Evolutionary conservation across 1,140 invertebrate genomes (phyloP), one percentile per base, ranked within the genome.

Genomic region (Calephelis virginiensis): DNA sequence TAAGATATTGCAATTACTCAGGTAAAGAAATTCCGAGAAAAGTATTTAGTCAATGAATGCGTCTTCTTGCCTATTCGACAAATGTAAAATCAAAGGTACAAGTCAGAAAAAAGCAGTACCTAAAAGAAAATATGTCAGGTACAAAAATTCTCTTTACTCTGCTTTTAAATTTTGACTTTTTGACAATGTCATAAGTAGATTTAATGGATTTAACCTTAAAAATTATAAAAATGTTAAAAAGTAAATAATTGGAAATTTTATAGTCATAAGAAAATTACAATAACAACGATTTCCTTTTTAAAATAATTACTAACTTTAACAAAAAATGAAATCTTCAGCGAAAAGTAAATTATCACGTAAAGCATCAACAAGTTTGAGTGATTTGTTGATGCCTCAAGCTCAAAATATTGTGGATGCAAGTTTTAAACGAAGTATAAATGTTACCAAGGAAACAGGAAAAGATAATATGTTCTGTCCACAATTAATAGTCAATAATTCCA

Each of bases 171-270:
- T 49, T 49, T 49, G 48, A 50, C 13, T 13, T 14, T 50, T 50
- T 50, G 49, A 50, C 13, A 50, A 50, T 11, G 28, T 28, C 28
- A 28, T 28, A 28, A 28, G 28, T 3, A 28, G 28, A 28, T 1
- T 61, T 6, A 38, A n/a, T 3, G 5, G 28, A 28, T 1, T 61
- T 6, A 38, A n/a, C 28, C 38, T 61, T 12, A 37, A 61, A 61
- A 17, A 12, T 61, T 43, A 61, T 49, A 48, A 50, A 64, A 49
- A 50, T 50, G 48, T 38, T 9, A 43, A 66, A 69, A 50, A 50
- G 37, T 50, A 46, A 47, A 17, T 10, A 9, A 14, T 17, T 50
- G 17, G 0, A 50, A 50, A 50, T 50, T 53, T 17, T 50, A 12
- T 5, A 6, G 8, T 6, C 7, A 9, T 14, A 50, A 6, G 13